Evolutionary conservation across 1,140 invertebrate genomes (phyloP), one percentile per base, ranked within the genome.

Genomic region (Mamestra configurata): DNA sequence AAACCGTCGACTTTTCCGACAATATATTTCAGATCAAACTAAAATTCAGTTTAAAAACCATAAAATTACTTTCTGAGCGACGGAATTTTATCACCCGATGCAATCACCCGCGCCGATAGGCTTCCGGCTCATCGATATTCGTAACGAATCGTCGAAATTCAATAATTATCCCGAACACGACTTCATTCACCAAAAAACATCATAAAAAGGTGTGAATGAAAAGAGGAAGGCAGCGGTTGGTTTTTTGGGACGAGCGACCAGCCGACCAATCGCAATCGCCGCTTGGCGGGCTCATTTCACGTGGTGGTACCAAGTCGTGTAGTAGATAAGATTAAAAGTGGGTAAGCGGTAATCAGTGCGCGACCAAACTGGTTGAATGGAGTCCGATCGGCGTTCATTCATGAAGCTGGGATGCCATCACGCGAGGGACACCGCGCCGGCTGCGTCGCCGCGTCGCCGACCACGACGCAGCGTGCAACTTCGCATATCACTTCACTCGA

Each of bases 161-260:
- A 95, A 95, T 95, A 94, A 95, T 95, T 95, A 95, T 92, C 91
- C 89, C 89, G 88, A 91, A 94, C 92, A 95, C 92, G 92, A 95
- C 92, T 94, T 93, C 93, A 95, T 95, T 95, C 92, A 94, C 89
- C 88, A 93, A 93, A 94, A 93, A 93, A 90, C 76, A 64, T 84
- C 46, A 83, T 88, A 94, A 95, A 95, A 93, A 94, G 88, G 93
- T 93, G 92, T 95, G 93, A 95, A 94, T 93, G 93, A 86, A 93
- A 83, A 89, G 89, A 89, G 90, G 90, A 93, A 92, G 83, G 82
- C 80, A 79, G 53, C 79, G 82, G 79, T 79, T 78, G 79, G 83
- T 93, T 90, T 90, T 92, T 85, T 90, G 85, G 86, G 83, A 81
- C 79, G 80, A 84, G 75, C 80, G 59, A 78, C 81, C 72, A 72